Base-by-base conservation (phyloP, 2,888 invertebrate genomes). In the Trichopoda pennipes region DNA sequence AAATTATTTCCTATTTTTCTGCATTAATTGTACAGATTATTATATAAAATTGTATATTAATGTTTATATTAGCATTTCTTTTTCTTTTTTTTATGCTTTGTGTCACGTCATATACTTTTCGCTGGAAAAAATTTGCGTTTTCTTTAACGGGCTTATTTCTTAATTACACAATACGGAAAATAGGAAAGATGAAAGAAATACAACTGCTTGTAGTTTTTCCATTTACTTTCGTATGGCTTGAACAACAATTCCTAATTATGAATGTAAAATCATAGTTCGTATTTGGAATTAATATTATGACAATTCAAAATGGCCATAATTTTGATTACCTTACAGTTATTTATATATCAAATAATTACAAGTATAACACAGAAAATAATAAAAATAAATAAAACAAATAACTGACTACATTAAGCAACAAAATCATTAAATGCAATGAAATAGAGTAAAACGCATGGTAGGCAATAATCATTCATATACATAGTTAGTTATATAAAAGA, bases 281-380 rank as follows among this genome's bases (percentile, higher is more conserved):
- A 64, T 12, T 8, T 38, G 78, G 66, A 78, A 70, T 44, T 68
- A 73, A 58, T 69, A 69, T 63, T 73, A 63, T 58, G 56, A 47
- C 35, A 68, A 64, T 47, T 55, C 53, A 64, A 38, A 61, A 44
- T 19, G 66, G 28, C 53, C 58, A 63, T 47, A 69, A 64, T 53
- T 63, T 14, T 47, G 0, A 38, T 44, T 44, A 44, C 42, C 14
- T 16, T 14, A 14, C 16, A 4, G 0, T 38, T 51, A 21, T 21
- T 21, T 64, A 16, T 51, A 19, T 1, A 51, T 38, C 38, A 8
- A 35, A 23, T 21, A 51, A 53, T 21, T n/a, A n/a, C n/a, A n/a
- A n/a, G n/a, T 53, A n/a, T 9, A 9, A 53, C 38, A 38, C 21
- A 6, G 8, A 35, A 49, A 49, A 4, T 53, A 3, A 19, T 28